These are phyloP conservation scores for Trichonephila inaurata DNA, from an alignment of 1,140 invertebrate genomes.

Conservation along the genomic window DNA sequence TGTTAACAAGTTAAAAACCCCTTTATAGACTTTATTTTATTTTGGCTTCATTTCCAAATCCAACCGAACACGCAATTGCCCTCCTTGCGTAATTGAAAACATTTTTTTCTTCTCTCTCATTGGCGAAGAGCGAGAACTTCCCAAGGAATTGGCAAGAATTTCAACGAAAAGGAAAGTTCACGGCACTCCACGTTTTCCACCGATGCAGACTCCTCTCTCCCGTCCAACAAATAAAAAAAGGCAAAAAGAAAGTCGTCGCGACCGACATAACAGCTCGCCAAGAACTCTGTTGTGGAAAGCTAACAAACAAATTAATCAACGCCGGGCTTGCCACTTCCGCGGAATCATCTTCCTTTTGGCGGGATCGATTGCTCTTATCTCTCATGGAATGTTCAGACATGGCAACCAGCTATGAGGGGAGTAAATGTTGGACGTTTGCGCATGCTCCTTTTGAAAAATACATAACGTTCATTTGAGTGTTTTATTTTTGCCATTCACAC, in stretches of 20 bases:
- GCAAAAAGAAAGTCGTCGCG: neutral
- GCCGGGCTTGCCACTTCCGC: neutral
- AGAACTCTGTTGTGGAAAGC: slow-evolving; percentile 44
- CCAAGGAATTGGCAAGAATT: slow-evolving; percentile 20
- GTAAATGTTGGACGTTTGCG: neutral
- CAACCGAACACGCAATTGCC: neutral
- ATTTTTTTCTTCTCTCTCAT: neutral
- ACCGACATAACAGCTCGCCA: slow-evolving; percentile 49
- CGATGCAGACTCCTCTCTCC: neutral
- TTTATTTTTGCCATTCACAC: no score
- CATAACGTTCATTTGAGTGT: no score
- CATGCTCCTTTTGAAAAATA: neutral
- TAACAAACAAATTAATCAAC: slow-evolving; percentile 50
- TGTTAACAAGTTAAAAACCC: neutral
- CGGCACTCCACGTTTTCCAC: slow-evolving; percentile 15
- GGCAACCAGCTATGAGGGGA: neutral
- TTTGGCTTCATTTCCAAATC: neutral
- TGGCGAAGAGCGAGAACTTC: neutral
- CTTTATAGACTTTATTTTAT: neutral
- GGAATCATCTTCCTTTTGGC: neutral
- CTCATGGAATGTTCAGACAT: neutral
- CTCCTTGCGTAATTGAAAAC: neutral
- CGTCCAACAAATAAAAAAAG: neutral
- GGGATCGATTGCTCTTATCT: neutral
- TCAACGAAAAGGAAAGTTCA: slow-evolving; percentile 31